Evolutionary conservation across 2,113 vertebrate species (phyloP), one percentile per base, ranked within the genome.

Genomic region (Eolophus roseicapilla): DNA sequence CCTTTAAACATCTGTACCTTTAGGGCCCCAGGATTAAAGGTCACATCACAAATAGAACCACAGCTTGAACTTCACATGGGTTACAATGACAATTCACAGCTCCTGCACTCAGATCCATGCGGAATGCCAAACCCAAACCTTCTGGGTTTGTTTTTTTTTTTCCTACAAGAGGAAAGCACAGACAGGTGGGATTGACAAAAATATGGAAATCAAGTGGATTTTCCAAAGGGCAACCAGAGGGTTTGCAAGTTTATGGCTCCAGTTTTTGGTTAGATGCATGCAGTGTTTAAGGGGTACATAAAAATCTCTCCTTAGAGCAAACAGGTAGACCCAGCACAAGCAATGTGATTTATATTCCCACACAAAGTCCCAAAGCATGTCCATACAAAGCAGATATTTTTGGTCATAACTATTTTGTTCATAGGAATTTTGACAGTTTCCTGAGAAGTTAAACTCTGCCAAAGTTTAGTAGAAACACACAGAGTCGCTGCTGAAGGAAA

Each of bases 101-200:
- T 7, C 47, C 9, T 9, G 25, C 35, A 19, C 41, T 17, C 27
- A 2, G 2, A 21, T 53, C 75, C 64, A 13, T 0, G 0, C 57
- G n/a, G 35, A 75, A 69, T 7, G 9, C 20, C 35, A 21, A 23
- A 20, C 14, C 20, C 35, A 21, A 23, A 20, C 14, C 13, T 15
- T 13, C 46, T 9, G 11, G 59, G 16, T 59, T 59, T 59, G 10
- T 39, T 39, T 39, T 39, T 5, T 3, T 37, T 17, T 27, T 39
- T 11, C 17, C 25, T 15, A 47, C 15, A 60, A 68, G 69, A 68
- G 24, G 29, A 16, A 50, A 80, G 63, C 14, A 76, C 21, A 78
- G 27, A 11, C 68, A 71, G 37, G 46, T 24, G 41, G 62, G 53
- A 27, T 47, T 20, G n/a, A 39, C 28, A 62, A 62, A 75, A 75